These are phyloP conservation scores for Macropodus opercularis DNA, from an alignment of 2,797 vertebrate genomes.

Conservation along the genomic window DNA sequence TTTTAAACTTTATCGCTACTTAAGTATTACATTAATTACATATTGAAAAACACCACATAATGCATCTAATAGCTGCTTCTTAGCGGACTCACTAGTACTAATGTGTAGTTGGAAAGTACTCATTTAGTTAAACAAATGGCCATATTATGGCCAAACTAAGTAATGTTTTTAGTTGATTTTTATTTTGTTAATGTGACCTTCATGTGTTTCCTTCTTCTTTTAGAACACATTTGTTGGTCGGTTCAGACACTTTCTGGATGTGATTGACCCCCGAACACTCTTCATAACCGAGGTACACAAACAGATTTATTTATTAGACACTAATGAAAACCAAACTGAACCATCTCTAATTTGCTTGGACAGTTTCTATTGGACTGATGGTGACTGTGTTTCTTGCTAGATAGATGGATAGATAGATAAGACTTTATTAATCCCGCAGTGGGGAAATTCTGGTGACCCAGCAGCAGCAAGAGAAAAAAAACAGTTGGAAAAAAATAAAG, in stretches of 20 bases:
- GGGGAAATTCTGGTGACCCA: too few relatives aligned
- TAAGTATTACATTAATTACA: background rate
- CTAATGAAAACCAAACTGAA: background rate
- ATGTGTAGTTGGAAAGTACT: background rate
- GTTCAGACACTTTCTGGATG: conserved; percentile 92
- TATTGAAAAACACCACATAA: background rate
- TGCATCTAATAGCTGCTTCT: background rate
- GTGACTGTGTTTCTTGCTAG: background rate
- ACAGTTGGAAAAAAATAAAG: too few relatives aligned
- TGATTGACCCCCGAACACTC: conserved; percentile 91
- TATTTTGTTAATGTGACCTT: background rate
- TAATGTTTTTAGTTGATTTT: background rate
- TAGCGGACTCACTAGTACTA: background rate
- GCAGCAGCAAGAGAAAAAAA: too few relatives aligned
- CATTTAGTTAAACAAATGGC: background rate
- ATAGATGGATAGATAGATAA: too few relatives aligned
- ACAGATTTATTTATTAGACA: background rate
- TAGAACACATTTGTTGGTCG: conserved; percentile 88
- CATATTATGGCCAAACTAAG: background rate
- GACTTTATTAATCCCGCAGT: too few relatives aligned
- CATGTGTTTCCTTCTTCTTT: conserved; percentile 7
- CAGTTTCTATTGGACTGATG: background rate
- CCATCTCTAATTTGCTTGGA: background rate
- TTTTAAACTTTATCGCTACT: conserved; percentile 16
- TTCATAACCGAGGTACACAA: conserved; percentile 89